Conservation (phyloP, 2,888 invertebrate species). For the Caenorhabditis imperialis region DNA sequence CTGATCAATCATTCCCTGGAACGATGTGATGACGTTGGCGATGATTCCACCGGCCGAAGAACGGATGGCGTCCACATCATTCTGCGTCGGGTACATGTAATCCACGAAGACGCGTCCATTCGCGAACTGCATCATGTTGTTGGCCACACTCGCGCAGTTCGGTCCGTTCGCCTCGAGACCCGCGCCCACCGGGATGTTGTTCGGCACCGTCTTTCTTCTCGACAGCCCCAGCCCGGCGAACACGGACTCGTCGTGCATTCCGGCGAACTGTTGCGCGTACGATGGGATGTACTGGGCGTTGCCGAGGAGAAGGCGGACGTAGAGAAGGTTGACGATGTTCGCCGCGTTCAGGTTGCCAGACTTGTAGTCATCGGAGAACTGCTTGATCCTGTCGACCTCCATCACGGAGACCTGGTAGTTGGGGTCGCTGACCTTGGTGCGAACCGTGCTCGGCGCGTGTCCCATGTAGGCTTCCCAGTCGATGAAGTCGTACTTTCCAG, state of each 20-base stretch:
- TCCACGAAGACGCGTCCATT: conserved; percentile 73
- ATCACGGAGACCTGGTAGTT: conserved; percentile 40
- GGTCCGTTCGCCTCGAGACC: conserved; percentile 32
- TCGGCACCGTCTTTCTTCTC: conserved; percentile 45
- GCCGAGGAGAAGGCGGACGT: conserved; percentile 58
- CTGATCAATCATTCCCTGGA: conserved; percentile 71
- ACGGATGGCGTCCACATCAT: conserved; percentile 54
- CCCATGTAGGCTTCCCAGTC: conserved; percentile 52
- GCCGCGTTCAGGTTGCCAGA: conserved; percentile 23
- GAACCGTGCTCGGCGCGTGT: conserved; percentile 29
- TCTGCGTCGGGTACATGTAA: conserved; percentile 63
- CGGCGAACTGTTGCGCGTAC: conserved; percentile 32
- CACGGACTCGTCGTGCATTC: conserved; percentile 36
- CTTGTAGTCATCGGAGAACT: conserved; percentile 27
- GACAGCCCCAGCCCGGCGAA: conserved; percentile 47
- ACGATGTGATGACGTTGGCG: conserved; percentile 63
- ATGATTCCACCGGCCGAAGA: conserved; percentile 59
- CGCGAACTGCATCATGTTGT: conserved; percentile 64
- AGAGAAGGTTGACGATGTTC: conserved; percentile 61
- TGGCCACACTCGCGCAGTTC: conserved; percentile 49
- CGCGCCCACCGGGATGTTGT: conserved; percentile 15
- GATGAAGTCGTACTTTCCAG: conserved; percentile 49
- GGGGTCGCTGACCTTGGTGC: conserved; percentile 15
- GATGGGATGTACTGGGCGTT: conserved; percentile 59
- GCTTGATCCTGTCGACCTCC: conserved; percentile 29